Evolutionary conservation across 2,113 vertebrate genomes (phyloP), one percentile per base, ranked within the genome.

Genomic region (Tilapia sparmanii): DNA sequence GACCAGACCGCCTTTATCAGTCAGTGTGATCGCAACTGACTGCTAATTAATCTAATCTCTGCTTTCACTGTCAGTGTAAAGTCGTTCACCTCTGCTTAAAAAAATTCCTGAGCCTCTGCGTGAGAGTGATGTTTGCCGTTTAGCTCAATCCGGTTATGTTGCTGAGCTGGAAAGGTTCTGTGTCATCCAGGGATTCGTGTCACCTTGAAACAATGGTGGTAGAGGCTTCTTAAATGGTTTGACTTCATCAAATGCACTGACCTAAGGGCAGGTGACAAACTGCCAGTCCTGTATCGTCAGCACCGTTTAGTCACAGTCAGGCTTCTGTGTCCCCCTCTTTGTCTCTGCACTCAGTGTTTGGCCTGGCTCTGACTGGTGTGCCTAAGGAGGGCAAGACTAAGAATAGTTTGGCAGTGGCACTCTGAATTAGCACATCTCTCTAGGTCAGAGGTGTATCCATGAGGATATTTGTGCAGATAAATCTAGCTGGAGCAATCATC

Each of bases 341-440:
- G 73, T 89, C 53, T 83, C 33, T 50, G 50, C 85, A 18, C 45
- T 31, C 29, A 10, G 55, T 7, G 55, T 87, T 84, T 82, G 50
- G 50, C 50, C 83, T 45, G 9, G 79, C 71, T 85, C 16, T 52
- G 54, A 55, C 84, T 87, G 31, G 38, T 81, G 26, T 83, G 73
- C 85, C 54, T 89, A 54, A 92, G 87, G 38, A 91, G 83, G 85
- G 79, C 88, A 84, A 5, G 80, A 54, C 94, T 93, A 95, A 94
- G 88, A 94, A 94, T 95, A 95, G 93, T 63, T 90, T 54, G 84
- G 90, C 87, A 90, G 73, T 68, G 47, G 87, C 63, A 7, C 29
- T 85, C 80, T 82, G 87, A 61, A 92, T 91, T 89, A 92, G 89
- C 79, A 73, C 31, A 61, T 87, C 71, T 87, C 87, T 87, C 54